Percentiles rank a stretch among this genome's conserved stretches.
These are phyloP conservation scores for Phanerotoma sp. DNA, from an alignment of 2,888 invertebrate species.

Conservation along the genomic window DNA sequence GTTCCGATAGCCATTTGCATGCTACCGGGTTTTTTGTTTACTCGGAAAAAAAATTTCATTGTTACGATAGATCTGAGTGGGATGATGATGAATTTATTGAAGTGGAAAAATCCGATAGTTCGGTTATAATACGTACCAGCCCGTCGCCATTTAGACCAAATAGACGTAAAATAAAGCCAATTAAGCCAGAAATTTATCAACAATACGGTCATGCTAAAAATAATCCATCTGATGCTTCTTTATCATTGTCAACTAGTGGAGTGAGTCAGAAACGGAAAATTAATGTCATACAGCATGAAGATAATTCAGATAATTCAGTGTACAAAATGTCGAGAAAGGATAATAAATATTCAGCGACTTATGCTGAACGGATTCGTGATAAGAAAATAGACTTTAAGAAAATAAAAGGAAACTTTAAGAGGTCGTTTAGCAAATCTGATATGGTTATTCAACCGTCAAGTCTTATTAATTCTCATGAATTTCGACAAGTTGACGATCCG, in stretches of 20 bases:
- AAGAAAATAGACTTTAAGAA: constrained; percentile 32
- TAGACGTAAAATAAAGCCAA: not conserved
- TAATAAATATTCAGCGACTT: constrained; percentile 54
- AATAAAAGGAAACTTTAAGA: not conserved
- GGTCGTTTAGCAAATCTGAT: constrained; percentile 18
- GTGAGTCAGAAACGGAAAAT: constrained; percentile 34
- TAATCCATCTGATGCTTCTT: not conserved
- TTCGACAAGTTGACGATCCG: not conserved
- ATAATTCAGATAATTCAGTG: constrained; percentile 14
- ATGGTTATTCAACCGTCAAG: constrained; percentile 27
- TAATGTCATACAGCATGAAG: too few relatives aligned
- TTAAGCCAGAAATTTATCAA: not conserved
- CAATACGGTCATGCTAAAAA: not conserved
- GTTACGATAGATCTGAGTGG: constrained; percentile 15
- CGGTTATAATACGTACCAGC: constrained; percentile 49
- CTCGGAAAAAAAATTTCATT: not conserved
- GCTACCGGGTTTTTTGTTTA: constrained; percentile 15
- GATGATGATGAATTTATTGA: constrained; percentile 53
- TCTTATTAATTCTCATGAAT: constrained; percentile 3
- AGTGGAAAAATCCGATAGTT: constrained; percentile 41
- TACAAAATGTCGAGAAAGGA: constrained; percentile 53
- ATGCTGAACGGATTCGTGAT: constrained; percentile 46
- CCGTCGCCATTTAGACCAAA: constrained; percentile 48
- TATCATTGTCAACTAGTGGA: not conserved
- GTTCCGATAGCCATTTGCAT: constrained; percentile 32